A percentile compares a stretch with the other conserved stretches of the same genome.
These are phyloP conservation scores for Psophia crepitans DNA, from an alignment of 2,113 vertebrate species.

Conservation along the genomic window DNA sequence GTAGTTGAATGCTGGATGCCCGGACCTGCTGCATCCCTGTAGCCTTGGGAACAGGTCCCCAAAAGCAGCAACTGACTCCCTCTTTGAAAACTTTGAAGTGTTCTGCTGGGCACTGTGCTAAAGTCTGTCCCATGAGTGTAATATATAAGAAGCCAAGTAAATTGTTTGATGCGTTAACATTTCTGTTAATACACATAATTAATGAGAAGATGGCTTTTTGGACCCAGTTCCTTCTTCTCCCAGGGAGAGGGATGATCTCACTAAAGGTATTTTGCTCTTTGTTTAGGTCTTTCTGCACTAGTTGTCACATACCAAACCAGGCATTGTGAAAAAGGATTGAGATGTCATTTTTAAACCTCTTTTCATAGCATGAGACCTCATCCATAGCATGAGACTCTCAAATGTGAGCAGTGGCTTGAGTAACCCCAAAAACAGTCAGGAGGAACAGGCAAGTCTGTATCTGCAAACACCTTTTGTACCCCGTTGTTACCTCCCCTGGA, in stretches of 20 bases:
- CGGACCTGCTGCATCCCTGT: not conserved
- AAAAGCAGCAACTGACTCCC: not conserved
- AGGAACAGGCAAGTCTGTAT: not conserved
- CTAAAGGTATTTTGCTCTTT: not conserved
- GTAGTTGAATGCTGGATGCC: not conserved
- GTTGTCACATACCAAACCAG: not conserved
- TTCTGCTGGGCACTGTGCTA: not conserved
- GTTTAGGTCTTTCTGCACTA: not conserved
- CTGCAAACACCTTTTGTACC: not conserved
- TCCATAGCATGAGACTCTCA: not conserved
- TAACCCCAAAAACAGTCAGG: not conserved
- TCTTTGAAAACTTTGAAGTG: not conserved
- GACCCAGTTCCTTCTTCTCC: not conserved
- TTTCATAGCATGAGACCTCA: not conserved
- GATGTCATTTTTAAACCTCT: not conserved
- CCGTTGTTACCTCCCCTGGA: fast-evolving
- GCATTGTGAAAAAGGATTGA: not conserved
- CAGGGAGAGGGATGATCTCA: not conserved
- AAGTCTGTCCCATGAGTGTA: not conserved
- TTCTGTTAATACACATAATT: constrained; percentile 7
- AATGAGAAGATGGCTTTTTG: constrained; percentile 7
- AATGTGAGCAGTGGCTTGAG: not conserved
- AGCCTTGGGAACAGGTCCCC: not conserved
- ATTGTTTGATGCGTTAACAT: not conserved
- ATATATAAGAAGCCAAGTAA: not conserved